Conservation (phyloP, 2,797 vertebrate species). For the Oryzias sinensis region DNA sequence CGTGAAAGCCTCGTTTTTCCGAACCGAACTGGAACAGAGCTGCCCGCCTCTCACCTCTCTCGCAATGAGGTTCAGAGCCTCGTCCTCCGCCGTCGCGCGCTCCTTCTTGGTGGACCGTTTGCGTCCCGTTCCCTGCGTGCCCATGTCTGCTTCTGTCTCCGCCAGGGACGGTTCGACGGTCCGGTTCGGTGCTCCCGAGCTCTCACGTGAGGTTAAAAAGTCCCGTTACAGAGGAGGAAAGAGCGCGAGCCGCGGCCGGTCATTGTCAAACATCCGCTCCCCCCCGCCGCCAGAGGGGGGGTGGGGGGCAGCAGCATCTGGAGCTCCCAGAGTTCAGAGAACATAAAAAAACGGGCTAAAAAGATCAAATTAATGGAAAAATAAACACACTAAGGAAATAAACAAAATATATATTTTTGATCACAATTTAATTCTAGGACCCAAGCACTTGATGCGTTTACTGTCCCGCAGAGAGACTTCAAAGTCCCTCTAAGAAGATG, state of each 20-base stretch:
- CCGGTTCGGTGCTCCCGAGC: slow-evolving; percentile 5
- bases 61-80: slow-evolving; percentile 90
- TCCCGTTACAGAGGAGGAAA: slow-evolving; percentile 13
- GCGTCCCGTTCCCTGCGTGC: slow-evolving; percentile 87
- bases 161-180: not conserved
- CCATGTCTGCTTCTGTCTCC: slow-evolving; percentile 71
- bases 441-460: no score
- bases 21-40: no score
- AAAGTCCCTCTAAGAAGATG: no score
- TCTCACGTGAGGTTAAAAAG: slow-evolving; percentile 13
- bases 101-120: slow-evolving; percentile 89
- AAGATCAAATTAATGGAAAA: no score
- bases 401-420: no score
- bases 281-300: slow-evolving; percentile 52
- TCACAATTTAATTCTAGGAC: no score
- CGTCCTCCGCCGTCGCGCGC: slow-evolving; percentile 87
- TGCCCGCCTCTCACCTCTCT: slow-evolving; percentile 81
- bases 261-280: slow-evolving; percentile 69
- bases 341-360: no score
- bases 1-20: no score
- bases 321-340: no score
- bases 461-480: no score
- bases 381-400: no score
- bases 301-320: no score
- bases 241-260: slow-evolving; percentile 10